Base-by-base conservation (phyloP, 2,113 vertebrate genomes). In the Thamnophis sirtalis region DNA sequence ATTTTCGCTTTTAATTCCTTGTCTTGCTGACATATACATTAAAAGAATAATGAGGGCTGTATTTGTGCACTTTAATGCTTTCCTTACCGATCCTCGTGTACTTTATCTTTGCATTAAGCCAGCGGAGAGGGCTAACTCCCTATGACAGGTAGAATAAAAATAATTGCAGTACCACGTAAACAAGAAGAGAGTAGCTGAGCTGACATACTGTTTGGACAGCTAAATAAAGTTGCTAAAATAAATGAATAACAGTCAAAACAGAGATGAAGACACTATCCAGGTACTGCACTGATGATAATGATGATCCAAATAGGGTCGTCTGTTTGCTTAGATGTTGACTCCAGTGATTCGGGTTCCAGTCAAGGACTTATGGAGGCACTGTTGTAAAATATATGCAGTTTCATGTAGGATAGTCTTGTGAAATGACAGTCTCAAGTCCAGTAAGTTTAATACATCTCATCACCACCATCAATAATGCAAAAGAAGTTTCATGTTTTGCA, bases 1-100 rank as follows among this genome's bases (percentile, higher is more conserved):
- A 95, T 96, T 95, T 60, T 95, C 95, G 93, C 95, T 95, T 96
- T 94, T 97, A 96, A 97, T 97, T 96, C 95, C 95, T 95, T 91
- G 51, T 73, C 96, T 95, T 97, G 96, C 95, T 94, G 94, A 96
- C 95, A 95, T 96, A 92, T 92, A 93, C 22, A 49, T 96, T 96
- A 94, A 97, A 96, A 97, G 95, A 96, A 96, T 96, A 96, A 97
- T 95, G 96, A 97, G 95, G 7, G 60, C 93, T n/a, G 49, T 54
- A 90, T 89, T 84, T 92, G 0, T 91, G 91, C 93, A 92, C 91
- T 95, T 86, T 22, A 90, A 94, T n/a, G 88, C 94, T 51, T 11
- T 94, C 17, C 93, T 94, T 95, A 43, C 73, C 73, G 73, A 80
- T 87, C 95, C 93, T 93, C 96, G 93, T 94, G 94, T 95, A 95